Base-by-base conservation (phyloP, 2,113 vertebrate species). In the Gasterosteus nipponicus region DNA sequence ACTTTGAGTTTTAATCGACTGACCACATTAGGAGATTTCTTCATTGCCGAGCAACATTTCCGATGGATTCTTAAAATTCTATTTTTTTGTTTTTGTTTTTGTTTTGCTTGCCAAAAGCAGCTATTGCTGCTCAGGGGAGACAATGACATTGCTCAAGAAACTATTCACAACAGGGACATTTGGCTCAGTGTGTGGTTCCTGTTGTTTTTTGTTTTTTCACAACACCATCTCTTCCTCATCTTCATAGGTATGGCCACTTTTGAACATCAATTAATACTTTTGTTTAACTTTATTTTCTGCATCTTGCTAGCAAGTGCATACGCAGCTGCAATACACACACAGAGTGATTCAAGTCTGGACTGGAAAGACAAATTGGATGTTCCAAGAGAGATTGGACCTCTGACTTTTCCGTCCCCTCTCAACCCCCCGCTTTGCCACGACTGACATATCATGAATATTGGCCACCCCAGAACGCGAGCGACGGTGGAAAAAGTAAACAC, bases 391-490 rank as follows among this genome's bases (percentile, higher is more conserved):
- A 59, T 41, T 60, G 62, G 64, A 58, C 46, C 73, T 87, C 75
- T 87, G 68, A 82, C 68, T 81, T 81, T 66, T 72, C 73, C 19
- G 14, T 74, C 46, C 51, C 29, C 54, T 73, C 74, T 80, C 62
- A 73, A 73, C 64, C 78, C 22, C 12, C 66, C 31, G 39, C 51
- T 77, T 87, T 87, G 84, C 85, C 85, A 56, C 74, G 46, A 69
- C 39, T 70, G 69, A 80, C 70, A 75, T 65, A 69, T 78, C 78
- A 68, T 62, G 65, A 81, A 84, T 91, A 81, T 77, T 80, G 75
- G 81, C 87, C 83, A 84, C 86, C 86, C 77, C 83, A 82, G 80
- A 87, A 91, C 82, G 57, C 49, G n/a, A 81, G 65, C 22, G n/a
- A 68, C 49, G 35, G 80, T 78, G 81, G 91, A 90, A 92, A 90